phyloP scores from a whole-genome alignment of 1,140 invertebrate species.

The Drosophila malerkotliana region DNA sequence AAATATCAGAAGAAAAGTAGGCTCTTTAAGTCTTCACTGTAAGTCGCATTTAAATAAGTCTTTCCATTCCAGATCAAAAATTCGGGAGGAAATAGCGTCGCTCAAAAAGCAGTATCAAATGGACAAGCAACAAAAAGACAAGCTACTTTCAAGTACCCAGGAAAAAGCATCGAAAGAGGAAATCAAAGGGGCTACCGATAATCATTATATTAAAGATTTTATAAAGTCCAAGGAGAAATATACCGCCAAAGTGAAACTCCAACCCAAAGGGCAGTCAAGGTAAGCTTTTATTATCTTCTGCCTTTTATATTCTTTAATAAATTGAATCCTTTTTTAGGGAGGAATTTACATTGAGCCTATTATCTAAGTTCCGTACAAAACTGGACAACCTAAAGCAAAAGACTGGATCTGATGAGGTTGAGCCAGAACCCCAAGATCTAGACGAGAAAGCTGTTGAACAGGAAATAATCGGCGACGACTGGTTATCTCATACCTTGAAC shows the following conservation, averaged over 20 bases:
- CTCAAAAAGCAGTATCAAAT: slow-evolving; percentile 90
- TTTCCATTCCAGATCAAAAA: slow-evolving; percentile 87
- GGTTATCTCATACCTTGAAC: slow-evolving; percentile 91
- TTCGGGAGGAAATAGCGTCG: slow-evolving; percentile 90
- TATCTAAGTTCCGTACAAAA: slow-evolving; percentile 93
- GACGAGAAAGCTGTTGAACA: slow-evolving; percentile 79
- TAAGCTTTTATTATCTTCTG: slow-evolving; percentile 38
- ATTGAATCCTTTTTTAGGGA: slow-evolving; percentile 84
- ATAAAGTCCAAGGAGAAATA: slow-evolving; percentile 92
- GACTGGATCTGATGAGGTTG: slow-evolving; percentile 69
- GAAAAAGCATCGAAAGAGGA: slow-evolving; percentile 83
- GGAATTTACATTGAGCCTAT: slow-evolving; percentile 89
- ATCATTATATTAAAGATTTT: slow-evolving; percentile 87
- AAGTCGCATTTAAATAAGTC: background rate
- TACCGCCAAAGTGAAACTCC: slow-evolving; percentile 87
- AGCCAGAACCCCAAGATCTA: slow-evolving; percentile 17
- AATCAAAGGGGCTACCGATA: slow-evolving; percentile 75
- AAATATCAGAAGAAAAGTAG: slow-evolving; percentile 88
- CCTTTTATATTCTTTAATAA: background rate
- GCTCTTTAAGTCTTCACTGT: background rate
- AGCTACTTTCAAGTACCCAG: slow-evolving; percentile 66
- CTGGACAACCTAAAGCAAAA: slow-evolving; percentile 88
- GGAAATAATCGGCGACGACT: slow-evolving; percentile 85
- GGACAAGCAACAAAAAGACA: slow-evolving; percentile 85
- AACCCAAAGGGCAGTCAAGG: slow-evolving; percentile 88